Evolutionary conservation across 2,888 invertebrate genomes (phyloP).

Genomic region (Troilus luridus): DNA sequence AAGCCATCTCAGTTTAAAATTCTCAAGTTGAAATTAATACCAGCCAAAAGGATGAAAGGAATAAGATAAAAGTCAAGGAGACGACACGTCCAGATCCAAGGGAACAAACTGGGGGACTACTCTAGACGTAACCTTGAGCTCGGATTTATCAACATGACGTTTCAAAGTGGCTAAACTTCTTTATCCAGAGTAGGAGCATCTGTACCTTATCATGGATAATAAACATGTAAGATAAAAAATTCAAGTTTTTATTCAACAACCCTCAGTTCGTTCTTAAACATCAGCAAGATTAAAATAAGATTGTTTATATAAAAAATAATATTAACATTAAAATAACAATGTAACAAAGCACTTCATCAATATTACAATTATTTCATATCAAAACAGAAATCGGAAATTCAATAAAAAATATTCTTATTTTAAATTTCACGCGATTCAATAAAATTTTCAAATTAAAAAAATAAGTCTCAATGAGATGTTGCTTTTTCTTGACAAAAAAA

Average conservation of each 20-base stretch:
- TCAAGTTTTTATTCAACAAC: neutral
- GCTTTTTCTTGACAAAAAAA: too few relatives aligned
- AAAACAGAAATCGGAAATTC: too few relatives aligned
- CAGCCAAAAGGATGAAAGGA: neutral
- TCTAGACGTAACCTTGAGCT: conserved; percentile 2
- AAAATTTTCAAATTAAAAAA: too few relatives aligned
- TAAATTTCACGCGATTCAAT: too few relatives aligned
- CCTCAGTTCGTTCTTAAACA: neutral
- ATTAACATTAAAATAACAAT: neutral
- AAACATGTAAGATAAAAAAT: neutral
- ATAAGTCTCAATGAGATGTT: too few relatives aligned
- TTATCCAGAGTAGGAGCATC: neutral
- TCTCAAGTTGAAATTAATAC: neutral
- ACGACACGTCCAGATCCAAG: neutral
- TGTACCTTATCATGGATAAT: neutral
- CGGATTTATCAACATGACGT: conserved; percentile 22
- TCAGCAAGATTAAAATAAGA: neutral
- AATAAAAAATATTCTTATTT: too few relatives aligned
- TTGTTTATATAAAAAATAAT: neutral
- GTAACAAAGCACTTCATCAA: neutral
- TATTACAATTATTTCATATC: too few relatives aligned
- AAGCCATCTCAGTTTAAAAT: conserved; percentile 30
- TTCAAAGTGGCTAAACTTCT: neutral
- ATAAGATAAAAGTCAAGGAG: neutral
- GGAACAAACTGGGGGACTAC: conserved; percentile 44